Evolutionary conservation across 2,797 vertebrate species (phyloP).

Genomic region (Cynodonichthys magdalenae): DNA sequence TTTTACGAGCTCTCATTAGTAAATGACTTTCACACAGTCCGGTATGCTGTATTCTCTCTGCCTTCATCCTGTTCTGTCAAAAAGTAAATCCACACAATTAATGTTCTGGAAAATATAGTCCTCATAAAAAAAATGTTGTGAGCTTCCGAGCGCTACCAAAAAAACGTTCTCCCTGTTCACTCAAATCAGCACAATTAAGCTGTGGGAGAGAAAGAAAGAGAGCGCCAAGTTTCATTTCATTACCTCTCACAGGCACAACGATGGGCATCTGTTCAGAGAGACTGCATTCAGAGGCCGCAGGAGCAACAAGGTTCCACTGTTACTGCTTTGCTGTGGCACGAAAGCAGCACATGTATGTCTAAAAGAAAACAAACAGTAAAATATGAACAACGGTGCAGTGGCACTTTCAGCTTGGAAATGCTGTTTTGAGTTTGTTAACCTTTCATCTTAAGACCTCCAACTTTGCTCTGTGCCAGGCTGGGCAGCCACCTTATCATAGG

Average conservation of each 20-base stretch:
- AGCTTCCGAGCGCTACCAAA: conserved; percentile 31
- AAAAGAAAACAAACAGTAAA: conserved; percentile 16
- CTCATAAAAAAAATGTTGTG: conserved; percentile 63
- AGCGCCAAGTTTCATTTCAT: conserved; percentile 57
- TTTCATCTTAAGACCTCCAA: conserved; percentile 24
- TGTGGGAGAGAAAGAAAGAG: conserved; percentile 45
- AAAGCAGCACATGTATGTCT: conserved; percentile 19
- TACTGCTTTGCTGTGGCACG: conserved; percentile 24
- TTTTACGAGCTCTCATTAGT: conserved; percentile 78
- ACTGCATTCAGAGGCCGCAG: conserved; percentile 30
- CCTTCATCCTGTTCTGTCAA: conserved; percentile 52
- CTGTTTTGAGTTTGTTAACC: conserved; percentile 26
- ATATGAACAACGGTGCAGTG: neutral
- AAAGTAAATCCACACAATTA: conserved; percentile 72
- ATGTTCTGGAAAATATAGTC: conserved; percentile 73
- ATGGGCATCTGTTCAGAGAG: conserved; percentile 49
- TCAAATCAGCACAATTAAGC: conserved; percentile 76
- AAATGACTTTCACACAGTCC: conserved; percentile 73
- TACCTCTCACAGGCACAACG: conserved; percentile 44
- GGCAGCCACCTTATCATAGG: conserved; percentile 38
- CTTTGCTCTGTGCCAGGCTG: conserved; percentile 17
- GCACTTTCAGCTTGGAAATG: conserved; percentile 19
- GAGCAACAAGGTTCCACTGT: conserved; percentile 32
- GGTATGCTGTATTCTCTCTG: conserved; percentile 39
- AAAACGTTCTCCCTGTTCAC: conserved; percentile 30